Evolutionary conservation across 2,888 invertebrate genomes (phyloP).

Genomic region (Tricholauxania praeusta): DNA sequence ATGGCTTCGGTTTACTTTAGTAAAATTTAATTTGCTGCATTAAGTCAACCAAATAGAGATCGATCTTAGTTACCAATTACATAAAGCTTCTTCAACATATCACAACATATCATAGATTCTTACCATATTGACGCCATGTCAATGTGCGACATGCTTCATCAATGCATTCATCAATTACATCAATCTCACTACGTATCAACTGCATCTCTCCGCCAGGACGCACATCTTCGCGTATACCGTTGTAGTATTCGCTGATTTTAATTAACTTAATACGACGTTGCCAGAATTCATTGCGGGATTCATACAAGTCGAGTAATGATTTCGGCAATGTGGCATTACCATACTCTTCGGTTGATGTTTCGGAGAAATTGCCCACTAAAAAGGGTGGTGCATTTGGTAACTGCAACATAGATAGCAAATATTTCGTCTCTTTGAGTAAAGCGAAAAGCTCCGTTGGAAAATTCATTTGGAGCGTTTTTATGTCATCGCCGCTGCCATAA

Average conservation of each 20-base stretch:
- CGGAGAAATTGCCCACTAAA: not conserved
- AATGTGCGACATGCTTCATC: slow-evolving; percentile 76
- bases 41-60: too few relatives aligned
- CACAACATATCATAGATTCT: slow-evolving; percentile 52
- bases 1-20: too few relatives aligned
- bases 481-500: slow-evolving; percentile 25
- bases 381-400: slow-evolving; percentile 40
- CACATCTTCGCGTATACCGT: slow-evolving; percentile 79
- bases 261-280: slow-evolving; percentile 68
- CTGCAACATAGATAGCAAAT: slow-evolving; percentile 75
- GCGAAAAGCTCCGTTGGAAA: slow-evolving; percentile 73
- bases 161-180: slow-evolving; percentile 78
- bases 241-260: slow-evolving; percentile 82
- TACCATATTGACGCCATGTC: slow-evolving; percentile 87
- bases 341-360: slow-evolving; percentile 6
- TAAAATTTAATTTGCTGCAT: too few relatives aligned
- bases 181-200: slow-evolving; percentile 82
- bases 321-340: slow-evolving; percentile 47
- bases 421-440: slow-evolving; percentile 84
- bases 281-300: slow-evolving; percentile 59
- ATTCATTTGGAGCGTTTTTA: slow-evolving; percentile 53
- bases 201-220: slow-evolving; percentile 79
- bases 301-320: slow-evolving; percentile 55
- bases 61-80: too few relatives aligned
- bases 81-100: too few relatives aligned